phyloP scores from a whole-genome alignment of 2,888 invertebrate species.

The Eumacrocentrus americanus region DNA sequence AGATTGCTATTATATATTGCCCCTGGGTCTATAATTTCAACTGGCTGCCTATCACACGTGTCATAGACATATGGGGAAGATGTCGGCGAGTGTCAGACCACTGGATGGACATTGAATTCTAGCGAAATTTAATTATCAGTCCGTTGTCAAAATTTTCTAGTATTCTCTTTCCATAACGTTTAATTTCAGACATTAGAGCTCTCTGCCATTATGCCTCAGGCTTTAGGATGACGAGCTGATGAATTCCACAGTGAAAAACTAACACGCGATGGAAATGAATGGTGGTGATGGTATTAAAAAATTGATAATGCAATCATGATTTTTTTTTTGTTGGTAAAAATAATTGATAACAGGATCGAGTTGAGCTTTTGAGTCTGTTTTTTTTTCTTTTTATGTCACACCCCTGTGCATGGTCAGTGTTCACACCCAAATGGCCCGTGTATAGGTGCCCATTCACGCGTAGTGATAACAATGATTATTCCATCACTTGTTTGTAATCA shows the following conservation, averaged over 20 bases:
- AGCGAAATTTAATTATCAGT: background rate
- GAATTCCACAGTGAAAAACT: no score
- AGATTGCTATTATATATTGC: no score
- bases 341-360: background rate
- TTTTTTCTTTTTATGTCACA: no score
- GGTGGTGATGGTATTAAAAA: background rate
- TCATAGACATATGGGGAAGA: background rate
- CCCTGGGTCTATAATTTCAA: background rate
- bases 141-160: background rate
- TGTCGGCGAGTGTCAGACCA: background rate
- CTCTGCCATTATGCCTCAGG: no score
- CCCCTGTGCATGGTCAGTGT: background rate
- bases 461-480: slow-evolving; percentile 13
- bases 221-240: no score
- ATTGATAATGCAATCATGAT: background rate
- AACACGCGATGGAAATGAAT: no score
- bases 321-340: background rate
- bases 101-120: background rate
- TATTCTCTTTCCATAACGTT: background rate
- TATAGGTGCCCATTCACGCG: slow-evolving; percentile 3
- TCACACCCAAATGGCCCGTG: background rate
- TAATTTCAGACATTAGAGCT: no score
- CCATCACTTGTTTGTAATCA: slow-evolving; percentile 1
- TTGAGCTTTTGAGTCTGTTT: background rate
- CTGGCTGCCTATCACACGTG: background rate